Evolutionary conservation across 2,113 vertebrate species (phyloP).

Genomic region (Accipiter virgatus): DNA sequence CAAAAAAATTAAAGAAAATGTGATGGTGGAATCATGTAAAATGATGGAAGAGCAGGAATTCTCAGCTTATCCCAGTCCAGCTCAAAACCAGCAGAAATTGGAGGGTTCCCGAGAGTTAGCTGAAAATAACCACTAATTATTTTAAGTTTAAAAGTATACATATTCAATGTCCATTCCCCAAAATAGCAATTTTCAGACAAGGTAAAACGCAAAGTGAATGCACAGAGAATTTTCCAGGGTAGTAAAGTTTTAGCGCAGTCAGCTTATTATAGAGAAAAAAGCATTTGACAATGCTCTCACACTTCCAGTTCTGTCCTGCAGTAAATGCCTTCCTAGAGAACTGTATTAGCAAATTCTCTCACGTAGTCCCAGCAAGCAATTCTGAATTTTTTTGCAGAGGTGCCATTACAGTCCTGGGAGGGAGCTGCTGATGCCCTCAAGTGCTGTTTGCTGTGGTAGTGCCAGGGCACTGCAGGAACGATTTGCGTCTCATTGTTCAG

Average conservation of each 20-base stretch:
- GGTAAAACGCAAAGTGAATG: not conserved
- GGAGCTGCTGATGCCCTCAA: not conserved
- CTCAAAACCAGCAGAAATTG: not conserved
- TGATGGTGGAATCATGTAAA: not conserved
- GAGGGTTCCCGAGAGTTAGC: not conserved
- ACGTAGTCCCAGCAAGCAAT: not conserved
- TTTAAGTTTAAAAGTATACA: not conserved
- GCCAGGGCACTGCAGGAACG: not conserved
- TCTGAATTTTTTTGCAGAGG: not conserved
- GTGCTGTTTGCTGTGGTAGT: slow-evolving; percentile 5
- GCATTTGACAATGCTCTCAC: not conserved
- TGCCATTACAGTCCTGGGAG: not conserved
- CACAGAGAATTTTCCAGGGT: not conserved
- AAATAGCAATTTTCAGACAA: not conserved
- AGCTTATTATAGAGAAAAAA: not conserved
- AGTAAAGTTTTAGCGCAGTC: slow-evolving; percentile 3
- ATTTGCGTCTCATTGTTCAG: slow-evolving; percentile 22
- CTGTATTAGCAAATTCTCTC: not conserved
- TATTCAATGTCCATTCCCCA: not conserved
- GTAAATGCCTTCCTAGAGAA: not conserved
- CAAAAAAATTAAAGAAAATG: not conserved
- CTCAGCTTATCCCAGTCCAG: not conserved
- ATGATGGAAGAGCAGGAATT: not conserved
- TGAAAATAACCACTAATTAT: not conserved
- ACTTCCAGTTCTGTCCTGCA: not conserved